A percentile compares a stretch with the other conserved stretches of the same genome.
Evolutionary conservation across 1,140 invertebrate genomes (phyloP).

Genomic region (Sminthurides bifidus): DNA sequence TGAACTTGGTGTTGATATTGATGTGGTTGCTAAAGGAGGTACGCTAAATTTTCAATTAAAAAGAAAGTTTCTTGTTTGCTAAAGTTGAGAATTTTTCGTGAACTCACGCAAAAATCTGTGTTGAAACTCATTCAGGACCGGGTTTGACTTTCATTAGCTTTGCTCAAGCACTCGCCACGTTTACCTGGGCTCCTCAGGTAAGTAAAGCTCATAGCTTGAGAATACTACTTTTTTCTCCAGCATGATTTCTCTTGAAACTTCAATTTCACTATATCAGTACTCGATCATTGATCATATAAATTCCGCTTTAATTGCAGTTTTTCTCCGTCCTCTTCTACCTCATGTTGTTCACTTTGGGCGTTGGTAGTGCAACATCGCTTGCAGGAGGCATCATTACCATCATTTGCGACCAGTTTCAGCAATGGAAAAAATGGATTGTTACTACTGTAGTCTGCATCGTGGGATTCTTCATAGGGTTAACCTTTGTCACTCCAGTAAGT

Average conservation of each 20-base stretch:
- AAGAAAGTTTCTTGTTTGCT: background rate
- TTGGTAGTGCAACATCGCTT: slow-evolving; percentile 39
- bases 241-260: background rate
- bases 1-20: slow-evolving; percentile 40
- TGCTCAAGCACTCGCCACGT: slow-evolving; percentile 69
- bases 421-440: slow-evolving; percentile 49
- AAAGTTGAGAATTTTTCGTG: background rate
- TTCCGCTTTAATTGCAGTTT: background rate
- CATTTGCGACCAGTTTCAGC: slow-evolving; percentile 56
- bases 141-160: slow-evolving; percentile 49
- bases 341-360: slow-evolving; percentile 37
- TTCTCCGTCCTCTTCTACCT: slow-evolving; percentile 46
- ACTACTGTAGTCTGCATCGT: slow-evolving; percentile 43
- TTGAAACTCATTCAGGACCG: slow-evolving; percentile 33
- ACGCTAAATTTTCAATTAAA: background rate
- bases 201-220: no score
- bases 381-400: slow-evolving; percentile 53
- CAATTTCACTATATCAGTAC: no score
- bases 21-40: slow-evolving; percentile 49
- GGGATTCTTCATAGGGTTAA: slow-evolving; percentile 53
- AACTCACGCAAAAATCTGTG: no score
- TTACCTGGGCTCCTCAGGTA: slow-evolving; percentile 55
- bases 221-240: background rate
- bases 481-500: slow-evolving; percentile 62
- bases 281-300: no score